Base-by-base conservation (phyloP, 2,888 invertebrate species). In the Nezara viridula region DNA sequence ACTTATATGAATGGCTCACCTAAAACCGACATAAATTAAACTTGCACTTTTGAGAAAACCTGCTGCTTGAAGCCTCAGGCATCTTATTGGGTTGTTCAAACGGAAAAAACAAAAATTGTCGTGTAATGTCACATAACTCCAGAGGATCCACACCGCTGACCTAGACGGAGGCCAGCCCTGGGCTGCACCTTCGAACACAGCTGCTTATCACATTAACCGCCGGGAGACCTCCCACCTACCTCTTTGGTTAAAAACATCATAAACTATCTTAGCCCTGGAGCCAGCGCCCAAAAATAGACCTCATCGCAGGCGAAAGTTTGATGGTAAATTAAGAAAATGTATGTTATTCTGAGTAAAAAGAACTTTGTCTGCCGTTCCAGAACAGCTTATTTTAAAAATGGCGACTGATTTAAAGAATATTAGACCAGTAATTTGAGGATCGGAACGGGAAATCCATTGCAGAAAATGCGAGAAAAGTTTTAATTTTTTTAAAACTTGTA, bases 141-240 rank as follows among this genome's bases (percentile, higher is more conserved):
- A n/a, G 40, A 40, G 19, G 12, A 27, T 40, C 7, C n/a, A 52
- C n/a, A 40, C 40, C 86, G 37, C 55, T 86, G 86, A 86, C 86
- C 86, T 86, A 86, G 86, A 86, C 32, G n/a, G 60, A 40, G 86
- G 37, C 37, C 37, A 52, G 40, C 49, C 86, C 49, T 55, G 50
- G 55, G 55, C 86, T 86, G 86, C 86, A 40, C 86, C 86, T 86
- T 86, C 55, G 86, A 86, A 86, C 86, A 86, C 86, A 86, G 40
- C 86, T 50, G 52, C 86, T 50, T 49, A 86, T 86, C 86, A 86
- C 86, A 52, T 50, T 52, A 86, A 86, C 49, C 50, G 86, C 40
- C 60, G 81, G 44, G 24, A 44, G 44, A 40, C n/a, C 21, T 52
- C 37, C 40, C 55, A 32, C 40, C 40, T 55, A 86, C 86, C 86